These are phyloP conservation scores for Lasioglossum vierecki DNA, from an alignment of 2,888 invertebrate genomes.

Conservation along the genomic window DNA sequence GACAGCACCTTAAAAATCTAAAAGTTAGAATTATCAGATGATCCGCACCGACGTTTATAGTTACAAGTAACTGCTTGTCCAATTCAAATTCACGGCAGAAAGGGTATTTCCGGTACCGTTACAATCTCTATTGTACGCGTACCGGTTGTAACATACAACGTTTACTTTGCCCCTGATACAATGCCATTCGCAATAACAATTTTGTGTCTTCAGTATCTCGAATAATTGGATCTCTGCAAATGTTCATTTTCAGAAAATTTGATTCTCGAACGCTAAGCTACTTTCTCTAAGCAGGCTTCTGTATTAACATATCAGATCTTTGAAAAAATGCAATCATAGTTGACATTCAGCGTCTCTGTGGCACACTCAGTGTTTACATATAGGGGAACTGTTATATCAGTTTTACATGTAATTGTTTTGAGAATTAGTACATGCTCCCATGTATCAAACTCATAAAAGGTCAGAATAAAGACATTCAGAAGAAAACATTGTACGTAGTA, in stretches of 20 bases:
- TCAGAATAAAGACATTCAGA: slow-evolving; percentile 18
- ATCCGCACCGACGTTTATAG: slow-evolving; percentile 1
- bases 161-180: neutral
- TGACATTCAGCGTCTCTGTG: slow-evolving; percentile 30
- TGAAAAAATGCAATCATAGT: slow-evolving; percentile 49
- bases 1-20: slow-evolving; percentile 60
- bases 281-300: slow-evolving; percentile 76
- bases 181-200: neutral
- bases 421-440: slow-evolving; percentile 14
- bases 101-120: neutral
- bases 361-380: neutral
- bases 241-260: slow-evolving; percentile 19
- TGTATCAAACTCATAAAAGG: slow-evolving; percentile 7
- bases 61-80: neutral
- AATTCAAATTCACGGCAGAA: neutral
- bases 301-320: slow-evolving; percentile 53
- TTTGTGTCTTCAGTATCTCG: neutral
- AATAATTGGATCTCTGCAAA: neutral
- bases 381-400: neutral
- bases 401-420: neutral
- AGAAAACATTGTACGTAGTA: neutral
- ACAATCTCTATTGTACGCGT: neutral
- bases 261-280: slow-evolving; percentile 64
- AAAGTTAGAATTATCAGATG: slow-evolving; percentile 66
- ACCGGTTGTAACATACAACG: neutral